Conservation (phyloP, 2,888 invertebrate species). For the Synergus umbraculus region DNA sequence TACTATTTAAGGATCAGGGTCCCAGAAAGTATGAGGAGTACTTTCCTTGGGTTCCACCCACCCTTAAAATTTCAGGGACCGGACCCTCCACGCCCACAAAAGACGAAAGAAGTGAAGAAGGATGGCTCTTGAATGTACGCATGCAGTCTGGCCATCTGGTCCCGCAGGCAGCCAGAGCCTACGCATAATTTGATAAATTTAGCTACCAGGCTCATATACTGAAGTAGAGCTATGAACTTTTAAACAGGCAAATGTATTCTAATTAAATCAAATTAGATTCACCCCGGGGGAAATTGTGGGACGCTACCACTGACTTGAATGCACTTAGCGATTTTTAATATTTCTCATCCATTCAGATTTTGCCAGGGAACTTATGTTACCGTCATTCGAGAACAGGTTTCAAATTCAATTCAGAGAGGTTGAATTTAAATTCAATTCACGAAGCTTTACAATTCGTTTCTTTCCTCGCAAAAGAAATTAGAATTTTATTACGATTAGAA, state of each 20-base stretch:
- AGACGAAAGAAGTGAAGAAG: not conserved
- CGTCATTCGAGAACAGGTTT: not conserved
- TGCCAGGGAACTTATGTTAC: not conserved
- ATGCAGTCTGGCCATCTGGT: not conserved
- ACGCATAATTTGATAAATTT: conserved; percentile 75
- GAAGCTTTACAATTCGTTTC: no score
- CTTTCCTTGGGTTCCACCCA: conserved; percentile 40
- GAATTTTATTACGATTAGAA: not conserved
- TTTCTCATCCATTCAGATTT: not conserved
- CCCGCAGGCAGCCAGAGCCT: conserved; percentile 44
- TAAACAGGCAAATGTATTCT: conserved; percentile 73
- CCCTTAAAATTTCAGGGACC: conserved; percentile 50
- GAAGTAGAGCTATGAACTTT: conserved; percentile 69
- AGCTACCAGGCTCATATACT: conserved; percentile 73
- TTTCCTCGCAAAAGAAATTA: not conserved
- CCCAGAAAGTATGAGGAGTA: not conserved
- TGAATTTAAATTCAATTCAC: not conserved
- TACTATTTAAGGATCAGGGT: conserved; percentile 64
- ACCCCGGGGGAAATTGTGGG: conserved; percentile 56
- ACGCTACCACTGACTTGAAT: conserved; percentile 4
- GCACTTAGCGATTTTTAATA: not conserved
- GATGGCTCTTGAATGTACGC: conserved; percentile 16
- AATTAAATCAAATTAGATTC: conserved; percentile 75
- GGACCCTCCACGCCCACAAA: conserved; percentile 54
- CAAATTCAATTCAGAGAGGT: not conserved